These are phyloP conservation scores for Anseranas semipalmata DNA, from an alignment of 2,113 vertebrate species.

Conservation along the genomic window DNA sequence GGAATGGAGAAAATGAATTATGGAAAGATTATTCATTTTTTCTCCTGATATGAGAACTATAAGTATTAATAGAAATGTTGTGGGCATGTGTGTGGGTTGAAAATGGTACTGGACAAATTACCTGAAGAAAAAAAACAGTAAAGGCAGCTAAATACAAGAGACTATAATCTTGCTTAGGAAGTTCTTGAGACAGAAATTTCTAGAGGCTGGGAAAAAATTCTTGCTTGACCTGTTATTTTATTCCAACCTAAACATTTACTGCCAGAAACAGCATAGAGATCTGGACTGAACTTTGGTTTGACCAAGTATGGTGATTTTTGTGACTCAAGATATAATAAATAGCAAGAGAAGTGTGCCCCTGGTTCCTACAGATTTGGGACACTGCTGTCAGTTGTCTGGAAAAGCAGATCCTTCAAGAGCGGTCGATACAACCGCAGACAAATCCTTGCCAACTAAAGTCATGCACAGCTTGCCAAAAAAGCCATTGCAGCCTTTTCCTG, in stretches of 20 bases:
- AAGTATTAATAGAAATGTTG: not conserved
- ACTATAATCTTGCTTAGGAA: not conserved
- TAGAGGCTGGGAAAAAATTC: not conserved
- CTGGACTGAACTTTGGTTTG: not conserved
- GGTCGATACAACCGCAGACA: fast-evolving
- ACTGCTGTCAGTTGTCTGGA: not conserved
- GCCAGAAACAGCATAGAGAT: not conserved
- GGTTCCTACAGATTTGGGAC: not conserved
- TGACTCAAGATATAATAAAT: not conserved
- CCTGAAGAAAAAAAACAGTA: not conserved
- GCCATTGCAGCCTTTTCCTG: not conserved
- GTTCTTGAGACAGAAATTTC: not conserved
- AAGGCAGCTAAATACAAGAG: not conserved
- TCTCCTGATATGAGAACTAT: not conserved
- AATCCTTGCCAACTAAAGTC: not conserved
- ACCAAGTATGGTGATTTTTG: not conserved
- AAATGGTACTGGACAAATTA: not conserved
- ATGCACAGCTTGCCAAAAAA: not conserved
- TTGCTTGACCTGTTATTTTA: not conserved
- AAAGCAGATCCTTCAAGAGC: not conserved
- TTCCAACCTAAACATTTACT: not conserved
- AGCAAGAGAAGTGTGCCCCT: not conserved
- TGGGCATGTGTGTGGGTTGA: not conserved
- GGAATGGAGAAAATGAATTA: not conserved
- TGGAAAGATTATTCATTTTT: not conserved